Evolutionary conservation across 2,888 invertebrate genomes (phyloP).

Genomic region (Synanthedon vespiformis): DNA sequence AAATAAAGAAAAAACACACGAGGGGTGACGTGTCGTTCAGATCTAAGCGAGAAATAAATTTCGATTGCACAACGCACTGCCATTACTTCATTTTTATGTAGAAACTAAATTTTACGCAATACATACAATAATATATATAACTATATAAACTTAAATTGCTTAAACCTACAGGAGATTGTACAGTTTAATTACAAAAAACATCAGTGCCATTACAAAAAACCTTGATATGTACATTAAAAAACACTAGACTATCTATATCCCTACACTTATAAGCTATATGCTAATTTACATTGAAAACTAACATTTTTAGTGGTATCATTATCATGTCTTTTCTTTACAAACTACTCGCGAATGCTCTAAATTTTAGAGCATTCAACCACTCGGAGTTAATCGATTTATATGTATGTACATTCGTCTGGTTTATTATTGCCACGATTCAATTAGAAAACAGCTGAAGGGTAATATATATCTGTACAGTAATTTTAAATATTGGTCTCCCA

Average conservation of each 20-base stretch:
- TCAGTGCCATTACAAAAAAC: slow-evolving; percentile 36
- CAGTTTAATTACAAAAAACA: slow-evolving; percentile 30
- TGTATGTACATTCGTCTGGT: not conserved
- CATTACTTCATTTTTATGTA: slow-evolving; percentile 14
- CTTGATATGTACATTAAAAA: slow-evolving; percentile 59
- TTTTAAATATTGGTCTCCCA: too few relatives aligned
- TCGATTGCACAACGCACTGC: slow-evolving; percentile 43
- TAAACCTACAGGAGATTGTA: slow-evolving; percentile 32
- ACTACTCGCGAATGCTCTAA: slow-evolving; percentile 35
- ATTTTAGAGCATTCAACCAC: slow-evolving; percentile 43
- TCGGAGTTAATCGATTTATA: not conserved
- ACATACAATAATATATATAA: slow-evolving; percentile 6
- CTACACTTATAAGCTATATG: slow-evolving; percentile 30
- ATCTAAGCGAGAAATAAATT: slow-evolving; percentile 26
- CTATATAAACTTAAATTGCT: slow-evolving; percentile 41
- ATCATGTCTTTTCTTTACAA: slow-evolving; percentile 29
- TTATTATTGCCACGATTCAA: not conserved
- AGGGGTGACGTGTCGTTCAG: slow-evolving; percentile 14
- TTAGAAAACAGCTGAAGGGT: too few relatives aligned
- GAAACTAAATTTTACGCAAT: slow-evolving; percentile 7
- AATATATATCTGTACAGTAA: too few relatives aligned
- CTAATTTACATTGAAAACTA: slow-evolving; percentile 37
- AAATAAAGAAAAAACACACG: too few relatives aligned
- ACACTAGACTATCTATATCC: slow-evolving; percentile 20
- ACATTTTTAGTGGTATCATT: slow-evolving; percentile 7